These are phyloP conservation scores for Hestina assimilis DNA, from an alignment of 1,140 invertebrate genomes.

Conservation along the genomic window DNA sequence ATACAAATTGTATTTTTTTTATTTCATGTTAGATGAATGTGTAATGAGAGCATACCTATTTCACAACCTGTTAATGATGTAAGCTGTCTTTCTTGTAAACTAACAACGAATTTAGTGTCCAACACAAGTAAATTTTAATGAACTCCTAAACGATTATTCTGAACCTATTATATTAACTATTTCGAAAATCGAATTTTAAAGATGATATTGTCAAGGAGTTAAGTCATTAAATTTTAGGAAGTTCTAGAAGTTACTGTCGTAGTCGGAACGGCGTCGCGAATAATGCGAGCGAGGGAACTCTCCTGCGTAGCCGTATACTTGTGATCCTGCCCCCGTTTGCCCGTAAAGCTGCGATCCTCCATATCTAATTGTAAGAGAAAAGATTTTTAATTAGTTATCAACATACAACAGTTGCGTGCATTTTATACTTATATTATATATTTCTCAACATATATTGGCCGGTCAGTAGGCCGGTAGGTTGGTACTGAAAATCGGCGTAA, in stretches of 20 bases:
- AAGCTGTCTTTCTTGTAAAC: slow-evolving; percentile 1
- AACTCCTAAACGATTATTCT: slow-evolving; percentile 13
- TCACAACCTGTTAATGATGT: slow-evolving; percentile 63
- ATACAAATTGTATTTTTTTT: slow-evolving; percentile 32
- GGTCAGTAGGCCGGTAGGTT: too few relatives aligned
- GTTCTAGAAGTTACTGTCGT: slow-evolving; percentile 80
- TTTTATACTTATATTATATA: too few relatives aligned
- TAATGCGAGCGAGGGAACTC: slow-evolving; percentile 75
- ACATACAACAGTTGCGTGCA: too few relatives aligned
- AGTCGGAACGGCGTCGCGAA: slow-evolving; percentile 80
- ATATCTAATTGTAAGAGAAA: neutral
- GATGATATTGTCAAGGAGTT: slow-evolving; percentile 70
- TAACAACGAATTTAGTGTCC: neutral
- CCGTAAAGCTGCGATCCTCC: slow-evolving; percentile 74
- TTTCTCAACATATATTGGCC: too few relatives aligned
- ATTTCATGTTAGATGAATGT: slow-evolving; percentile 23
- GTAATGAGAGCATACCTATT: slow-evolving; percentile 45
- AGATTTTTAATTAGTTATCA: too few relatives aligned
- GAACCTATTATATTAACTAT: slow-evolving; percentile 21
- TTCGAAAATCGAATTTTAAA: slow-evolving; percentile 53
- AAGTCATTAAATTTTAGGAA: slow-evolving; percentile 34
- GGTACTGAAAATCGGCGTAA: too few relatives aligned
- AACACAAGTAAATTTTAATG: slow-evolving; percentile 8
- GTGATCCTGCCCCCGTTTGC: slow-evolving; percentile 72
- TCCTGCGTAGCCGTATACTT: slow-evolving; percentile 74